These are phyloP conservation scores for Leucophenga montana DNA, from an alignment of 2,888 invertebrate genomes.

Conservation along the genomic window DNA sequence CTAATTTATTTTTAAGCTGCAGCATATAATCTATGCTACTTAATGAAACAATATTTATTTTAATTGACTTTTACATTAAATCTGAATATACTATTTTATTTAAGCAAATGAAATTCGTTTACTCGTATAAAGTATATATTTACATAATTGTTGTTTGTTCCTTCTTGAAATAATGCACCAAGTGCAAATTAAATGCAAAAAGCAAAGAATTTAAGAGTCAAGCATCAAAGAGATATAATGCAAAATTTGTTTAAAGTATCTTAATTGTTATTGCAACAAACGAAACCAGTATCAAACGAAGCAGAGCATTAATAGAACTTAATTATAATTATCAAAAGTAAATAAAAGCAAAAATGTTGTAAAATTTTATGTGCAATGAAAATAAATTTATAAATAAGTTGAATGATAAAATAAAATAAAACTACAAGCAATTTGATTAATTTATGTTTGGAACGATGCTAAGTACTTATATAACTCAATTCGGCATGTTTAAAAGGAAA, in stretches of 20 bases:
- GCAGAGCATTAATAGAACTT: neutral
- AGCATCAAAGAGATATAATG: neutral
- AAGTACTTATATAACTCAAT: too few relatives aligned
- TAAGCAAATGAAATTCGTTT: too few relatives aligned
- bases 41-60: neutral
- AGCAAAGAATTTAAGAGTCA: neutral
- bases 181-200: neutral
- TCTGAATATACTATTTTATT: too few relatives aligned
- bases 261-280: neutral
- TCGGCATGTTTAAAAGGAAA: too few relatives aligned
- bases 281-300: neutral
- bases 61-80: neutral
- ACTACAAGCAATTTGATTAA: too few relatives aligned
- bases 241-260: neutral
- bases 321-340: neutral
- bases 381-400: slow-evolving; percentile 21
- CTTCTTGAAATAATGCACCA: neutral
- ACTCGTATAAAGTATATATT: too few relatives aligned
- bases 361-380: slow-evolving; percentile 24
- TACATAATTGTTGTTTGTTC: too few relatives aligned
- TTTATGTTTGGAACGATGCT: too few relatives aligned
- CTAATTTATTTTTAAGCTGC: neutral
- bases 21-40: neutral
- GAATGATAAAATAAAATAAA: neutral
- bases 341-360: slow-evolving; percentile 14